Base-by-base conservation (phyloP, 2,888 invertebrate genomes). In the Limnephilus rhombicus region DNA sequence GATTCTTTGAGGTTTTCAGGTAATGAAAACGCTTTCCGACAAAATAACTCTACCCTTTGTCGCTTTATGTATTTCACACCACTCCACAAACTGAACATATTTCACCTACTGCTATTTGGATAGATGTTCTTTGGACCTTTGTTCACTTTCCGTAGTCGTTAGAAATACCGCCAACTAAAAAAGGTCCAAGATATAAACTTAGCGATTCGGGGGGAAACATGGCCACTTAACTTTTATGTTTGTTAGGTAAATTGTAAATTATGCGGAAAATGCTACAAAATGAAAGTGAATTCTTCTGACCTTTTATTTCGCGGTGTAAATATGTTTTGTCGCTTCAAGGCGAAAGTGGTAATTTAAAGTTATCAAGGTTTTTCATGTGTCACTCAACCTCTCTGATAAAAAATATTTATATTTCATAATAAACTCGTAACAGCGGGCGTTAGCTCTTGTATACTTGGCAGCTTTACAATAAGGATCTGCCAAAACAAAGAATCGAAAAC, bases 11-110 rank as follows among this genome's bases (percentile, higher is more conserved):
- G 7, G 7, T 83, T 83, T 83, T 83, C 37, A 24, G 31, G 34
- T 83, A 83, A 83, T 83, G 37, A 83, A 83, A 83, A 83, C 83
- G 37, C 37, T 83, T 82, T 83, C 31, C 37, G 37, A 18, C 3
- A 37, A 83, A 37, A 31, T 1, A 31, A 83, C 24, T 31, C 31
- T 83, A 37, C 83, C 34, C 83, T 83, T 37, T 37, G 83, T 83
- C 15, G 31, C 31, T 34, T 83, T 9, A 37, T 18, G 3, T 24
- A 11, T 83, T 83, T 83, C 34, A 83, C 83, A 37, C 83, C 13
- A 37, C 83, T 83, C 37, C 13, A 83, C 83, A 29, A 15, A 15
- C 53, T 18, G 13, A 13, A 18, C 15, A 68, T 68, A 31, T 83
- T 83, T 31, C 29, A 83, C 11, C 83, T 37, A 37, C 37, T 34